Conservation (phyloP, 1,140 invertebrate species). For the Chrysomallon squamiferum region DNA sequence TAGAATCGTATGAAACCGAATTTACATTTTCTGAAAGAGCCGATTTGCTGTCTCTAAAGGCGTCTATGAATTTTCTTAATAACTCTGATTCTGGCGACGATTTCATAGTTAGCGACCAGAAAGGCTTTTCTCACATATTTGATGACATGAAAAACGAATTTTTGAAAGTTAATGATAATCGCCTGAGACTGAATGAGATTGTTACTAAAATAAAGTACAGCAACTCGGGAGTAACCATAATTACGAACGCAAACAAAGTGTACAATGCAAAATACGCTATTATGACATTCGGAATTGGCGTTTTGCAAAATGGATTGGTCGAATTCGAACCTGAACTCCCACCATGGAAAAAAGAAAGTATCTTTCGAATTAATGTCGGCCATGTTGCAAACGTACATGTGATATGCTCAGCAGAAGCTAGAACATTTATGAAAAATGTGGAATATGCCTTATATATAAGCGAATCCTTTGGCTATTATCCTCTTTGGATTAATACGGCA, state of each 20-base stretch:
- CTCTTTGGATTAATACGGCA: neutral
- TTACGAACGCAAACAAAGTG: neutral
- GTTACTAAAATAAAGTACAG: neutral
- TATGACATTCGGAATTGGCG: neutral
- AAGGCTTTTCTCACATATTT: neutral
- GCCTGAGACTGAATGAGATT: neutral
- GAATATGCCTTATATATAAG: neutral
- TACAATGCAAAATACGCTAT: neutral
- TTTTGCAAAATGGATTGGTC: neutral
- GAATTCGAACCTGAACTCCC: neutral
- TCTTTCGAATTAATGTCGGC: neutral
- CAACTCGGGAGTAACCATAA: neutral
- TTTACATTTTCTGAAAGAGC: neutral
- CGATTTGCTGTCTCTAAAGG: neutral
- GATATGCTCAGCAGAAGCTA: neutral
- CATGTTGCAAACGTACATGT: neutral
- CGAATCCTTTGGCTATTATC: neutral
- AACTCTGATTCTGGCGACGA: neutral
- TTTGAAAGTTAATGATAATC: no score
- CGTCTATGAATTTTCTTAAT: neutral
- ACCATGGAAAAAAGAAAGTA: neutral
- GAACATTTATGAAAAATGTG: neutral
- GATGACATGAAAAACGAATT: neutral
- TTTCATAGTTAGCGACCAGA: neutral
- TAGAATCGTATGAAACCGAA: neutral